Base-by-base conservation (phyloP, 2,113 vertebrate species). In the Ptilorrhoa leucosticta region DNA sequence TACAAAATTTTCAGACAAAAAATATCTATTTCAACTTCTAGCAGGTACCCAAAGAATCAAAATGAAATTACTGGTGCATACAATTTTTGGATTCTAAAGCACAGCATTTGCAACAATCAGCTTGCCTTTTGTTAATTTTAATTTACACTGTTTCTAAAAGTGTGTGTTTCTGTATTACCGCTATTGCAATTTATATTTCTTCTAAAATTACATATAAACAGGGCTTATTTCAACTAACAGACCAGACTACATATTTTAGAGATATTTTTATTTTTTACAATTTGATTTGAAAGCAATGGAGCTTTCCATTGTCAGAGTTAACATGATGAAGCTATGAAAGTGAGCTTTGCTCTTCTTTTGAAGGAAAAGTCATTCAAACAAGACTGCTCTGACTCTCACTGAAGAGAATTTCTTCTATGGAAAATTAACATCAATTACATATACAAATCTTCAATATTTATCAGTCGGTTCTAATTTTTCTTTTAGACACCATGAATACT, bases 321-420 rank as follows among this genome's bases (percentile, higher is more conserved):
- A 37, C 22, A 63, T 0, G 8, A 33, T 0, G 0, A 71, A 66
- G 7, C 31, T 66, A 78, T 5, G 35, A 42, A 77, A 76, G 5
- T 42, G 48, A 68, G 22, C 18, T 84, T 80, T 63, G 30, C 27
- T 61, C 12, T 28, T 71, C 57, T 50, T 76, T 42, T 64, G 57
- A 91, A 57, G 53, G 51, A 89, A 70, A 78, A 71, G 35, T 80
- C 44, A 71, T 68, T 76, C n/a, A 76, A 66, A 68, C 22, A 40
- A 37, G 69, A 45, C 37, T 71, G 22, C 7, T 65, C 61, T 28
- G 44, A 72, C 20, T 84, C 39, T 50, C 61, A n/a, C 17, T 64
- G 35, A 68, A 42, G 39, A 71, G 4, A 35, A 65, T 54, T 77
- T 48, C 6, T 75, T 56, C 35, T 26, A 26, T 1, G 0, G 23